Evolutionary conservation across 2,888 invertebrate species (phyloP).

Genomic region (Phaedon cochleariae): DNA sequence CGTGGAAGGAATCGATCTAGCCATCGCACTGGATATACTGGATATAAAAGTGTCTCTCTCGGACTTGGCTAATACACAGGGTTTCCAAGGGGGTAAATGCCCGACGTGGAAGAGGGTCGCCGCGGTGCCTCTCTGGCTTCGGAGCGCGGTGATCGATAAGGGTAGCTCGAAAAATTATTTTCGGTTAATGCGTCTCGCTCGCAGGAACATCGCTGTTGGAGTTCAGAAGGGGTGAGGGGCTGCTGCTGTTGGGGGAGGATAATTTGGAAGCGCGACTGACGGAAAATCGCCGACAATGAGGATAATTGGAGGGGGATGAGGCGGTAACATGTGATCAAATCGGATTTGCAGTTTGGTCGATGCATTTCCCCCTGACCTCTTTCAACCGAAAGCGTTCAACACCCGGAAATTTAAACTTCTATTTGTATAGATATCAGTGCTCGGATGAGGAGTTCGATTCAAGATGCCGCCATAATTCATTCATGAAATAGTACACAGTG

Average conservation of each 20-base stretch:
- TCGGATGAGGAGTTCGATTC: too few species aligned
- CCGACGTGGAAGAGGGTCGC: conserved; percentile 44
- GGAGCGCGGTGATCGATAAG: conserved; percentile 27
- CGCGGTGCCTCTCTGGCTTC: conserved; percentile 33
- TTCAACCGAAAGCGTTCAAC: background rate
- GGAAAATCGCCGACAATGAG: conserved; percentile 8
- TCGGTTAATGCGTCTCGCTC: conserved; percentile 21
- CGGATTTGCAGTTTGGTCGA: background rate
- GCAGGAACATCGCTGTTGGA: background rate
- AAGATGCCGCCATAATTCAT: too few species aligned
- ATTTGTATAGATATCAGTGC: too few species aligned
- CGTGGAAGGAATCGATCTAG: too few species aligned
- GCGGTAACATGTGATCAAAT: background rate
- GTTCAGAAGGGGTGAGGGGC: background rate
- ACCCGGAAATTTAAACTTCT: too few species aligned
- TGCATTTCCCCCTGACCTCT: background rate
- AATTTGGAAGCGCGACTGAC: background rate
- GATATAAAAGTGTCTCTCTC: too few species aligned
- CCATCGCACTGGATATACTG: too few species aligned
- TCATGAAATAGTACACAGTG: too few species aligned
- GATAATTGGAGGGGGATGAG: background rate
- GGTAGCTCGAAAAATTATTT: conserved; percentile 30
- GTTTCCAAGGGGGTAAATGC: conserved; percentile 49
- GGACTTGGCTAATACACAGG: too few species aligned
- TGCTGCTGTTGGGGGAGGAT: too few species aligned